These are phyloP conservation scores for Odontesthes bonariensis DNA, from an alignment of 2,113 vertebrate genomes.

Conservation along the genomic window DNA sequence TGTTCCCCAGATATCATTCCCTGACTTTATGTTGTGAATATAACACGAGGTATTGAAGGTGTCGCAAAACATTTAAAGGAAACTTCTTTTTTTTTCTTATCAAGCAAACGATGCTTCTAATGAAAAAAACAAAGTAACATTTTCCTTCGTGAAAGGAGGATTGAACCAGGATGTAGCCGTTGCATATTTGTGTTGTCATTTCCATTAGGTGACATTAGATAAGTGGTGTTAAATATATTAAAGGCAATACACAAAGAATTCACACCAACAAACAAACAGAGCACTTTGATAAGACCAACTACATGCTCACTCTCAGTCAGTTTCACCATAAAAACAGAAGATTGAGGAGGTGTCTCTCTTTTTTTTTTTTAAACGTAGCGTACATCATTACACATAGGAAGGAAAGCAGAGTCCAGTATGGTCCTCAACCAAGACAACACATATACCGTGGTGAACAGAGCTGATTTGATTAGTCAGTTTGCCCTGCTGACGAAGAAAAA, in stretches of 20 bases:
- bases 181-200: constrained; percentile 1
- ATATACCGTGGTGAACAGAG: neutral
- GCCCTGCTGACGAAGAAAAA: neutral
- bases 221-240: constrained; percentile 27
- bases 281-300: constrained; percentile 5
- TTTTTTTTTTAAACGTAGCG: constrained; percentile 29
- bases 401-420: neutral
- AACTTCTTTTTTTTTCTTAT: neutral
- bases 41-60: neutral
- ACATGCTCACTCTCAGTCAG: constrained; percentile 6
- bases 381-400: neutral
- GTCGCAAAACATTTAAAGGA: neutral
- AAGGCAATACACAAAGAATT: constrained; percentile 8
- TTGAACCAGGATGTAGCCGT: constrained; percentile 2
- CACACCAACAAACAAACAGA: constrained; percentile 9
- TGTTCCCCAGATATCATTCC: too few species aligned
- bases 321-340: constrained; percentile 8
- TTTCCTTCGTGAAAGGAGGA: neutral
- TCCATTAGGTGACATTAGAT: too few species aligned
- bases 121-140: neutral
- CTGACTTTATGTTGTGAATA: neutral
- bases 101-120: neutral
- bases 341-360: neutral
- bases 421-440: neutral
- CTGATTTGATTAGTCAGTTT: constrained; percentile 15